A percentile compares a stretch with the other conserved stretches of the same genome.
Conservation (phyloP, 2,888 invertebrate genomes). For the Lasioglossum malachurum region DNA sequence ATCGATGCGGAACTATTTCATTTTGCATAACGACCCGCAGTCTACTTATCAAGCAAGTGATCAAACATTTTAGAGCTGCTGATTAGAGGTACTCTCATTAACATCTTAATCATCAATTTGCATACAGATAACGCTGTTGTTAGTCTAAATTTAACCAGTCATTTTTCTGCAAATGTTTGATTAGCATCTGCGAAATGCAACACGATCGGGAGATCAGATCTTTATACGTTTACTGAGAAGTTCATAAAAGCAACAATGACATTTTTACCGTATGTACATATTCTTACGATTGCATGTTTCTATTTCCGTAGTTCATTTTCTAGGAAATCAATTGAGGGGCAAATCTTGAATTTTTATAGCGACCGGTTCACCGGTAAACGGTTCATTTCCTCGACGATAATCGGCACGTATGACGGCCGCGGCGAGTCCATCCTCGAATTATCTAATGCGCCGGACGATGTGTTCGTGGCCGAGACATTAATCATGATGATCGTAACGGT, state of each 20-base stretch:
- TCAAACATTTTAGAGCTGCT: not conserved
- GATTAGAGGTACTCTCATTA: not conserved
- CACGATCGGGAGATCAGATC: not conserved
- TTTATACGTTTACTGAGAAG: not conserved
- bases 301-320: not conserved
- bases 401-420: not conserved
- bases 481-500: conserved; percentile 59
- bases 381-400: not conserved
- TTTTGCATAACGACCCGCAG: not conserved
- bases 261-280: not conserved
- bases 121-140: not conserved
- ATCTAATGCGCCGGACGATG: conserved; percentile 26
- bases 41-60: not conserved
- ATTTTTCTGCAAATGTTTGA: not conserved
- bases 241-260: not conserved
- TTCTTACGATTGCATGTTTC: not conserved
- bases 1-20: not conserved
- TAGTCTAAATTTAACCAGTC: not conserved
- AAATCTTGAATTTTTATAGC: not conserved
- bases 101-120: not conserved
- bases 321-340: not conserved
- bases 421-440: conserved; percentile 27
- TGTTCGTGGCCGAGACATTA: conserved; percentile 24
- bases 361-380: conserved; percentile 3
- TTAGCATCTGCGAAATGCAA: not conserved